These are phyloP conservation scores for Parnassius mnemosyne DNA, from an alignment of 2,888 invertebrate genomes.

Conservation along the genomic window DNA sequence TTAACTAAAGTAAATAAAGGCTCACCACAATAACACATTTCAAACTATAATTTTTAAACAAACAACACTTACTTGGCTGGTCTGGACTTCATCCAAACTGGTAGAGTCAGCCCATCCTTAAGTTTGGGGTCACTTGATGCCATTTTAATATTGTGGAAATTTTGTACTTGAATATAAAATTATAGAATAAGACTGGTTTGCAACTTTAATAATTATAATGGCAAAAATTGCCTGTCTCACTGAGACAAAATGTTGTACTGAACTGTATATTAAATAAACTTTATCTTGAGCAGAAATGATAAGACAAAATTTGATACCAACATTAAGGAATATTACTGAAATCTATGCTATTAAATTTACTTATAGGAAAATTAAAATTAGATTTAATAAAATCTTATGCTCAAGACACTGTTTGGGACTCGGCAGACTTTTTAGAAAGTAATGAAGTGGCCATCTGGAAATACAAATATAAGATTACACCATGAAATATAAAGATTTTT, in stretches of 20 bases:
- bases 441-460: constrained; percentile 64
- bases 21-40: no score
- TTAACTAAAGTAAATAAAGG: no score
- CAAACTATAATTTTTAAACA: background rate
- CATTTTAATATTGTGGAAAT: constrained; percentile 44
- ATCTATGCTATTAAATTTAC: constrained; percentile 31
- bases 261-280: constrained; percentile 39
- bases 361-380: constrained; percentile 33
- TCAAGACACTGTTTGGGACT: constrained; percentile 68
- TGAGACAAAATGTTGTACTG: constrained; percentile 43
- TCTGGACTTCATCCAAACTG: constrained; percentile 88
- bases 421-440: constrained; percentile 56
- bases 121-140: constrained; percentile 80
- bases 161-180: background rate
- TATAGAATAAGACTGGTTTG: no score
- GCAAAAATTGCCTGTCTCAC: constrained; percentile 37
- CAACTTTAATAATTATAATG: background rate
- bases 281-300: constrained; percentile 76
- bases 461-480: constrained; percentile 39
- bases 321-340: constrained; percentile 34
- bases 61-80: constrained; percentile 72
- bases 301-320: constrained; percentile 60
- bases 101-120: constrained; percentile 83
- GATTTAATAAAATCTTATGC: constrained; percentile 31
- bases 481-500: constrained; percentile 4